Evolutionary conservation across 2,888 invertebrate species (phyloP), one percentile per base, ranked within the genome.

Genomic region (Globia sparganii): DNA sequence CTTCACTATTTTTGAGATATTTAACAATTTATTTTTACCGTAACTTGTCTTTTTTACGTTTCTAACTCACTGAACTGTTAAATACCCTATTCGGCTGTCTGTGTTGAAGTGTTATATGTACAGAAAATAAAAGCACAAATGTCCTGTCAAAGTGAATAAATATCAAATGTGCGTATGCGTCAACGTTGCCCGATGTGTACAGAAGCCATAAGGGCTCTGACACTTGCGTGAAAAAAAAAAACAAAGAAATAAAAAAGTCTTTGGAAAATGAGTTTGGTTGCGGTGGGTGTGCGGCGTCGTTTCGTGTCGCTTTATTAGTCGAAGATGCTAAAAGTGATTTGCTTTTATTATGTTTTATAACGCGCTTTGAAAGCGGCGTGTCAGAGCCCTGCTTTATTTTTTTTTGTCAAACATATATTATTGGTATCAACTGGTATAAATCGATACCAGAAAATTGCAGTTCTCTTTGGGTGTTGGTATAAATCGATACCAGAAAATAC

Each of bases 201-300:
- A 86, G 80, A 80, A 73, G 75, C 84, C 84, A 65, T 46, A 84
- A 74, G 89, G 87, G 87, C 87, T 87, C 88, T 87, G 89, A 86
- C 87, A 88, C 89, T 81, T 40, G 86, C 87, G 86, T 81, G 34
- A 64, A 77, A 68, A 69, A 46, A 59, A 71, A 61, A 43, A 37
- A 53, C 21, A 66, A 66, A 53, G 37, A 43, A 40, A 31, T 11
- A 34, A 37, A 62, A 83, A 65, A n/a, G 53, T 53, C 43, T 61
- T 65, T 74, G 61, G 18, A 46, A 76, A 77, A 67, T 56, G 73
- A 80, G 80, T 77, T 81, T 77, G 87, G 89, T 88, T 87, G 87
- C 81, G 87, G 86, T 80, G 80, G 89, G 89, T 89, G 84, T 76
- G 82, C 82, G 89, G 87, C 80, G 86, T 65, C 79, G 82, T 75